Percentiles rank a stretch among this genome's conserved stretches.
phyloP scores from a whole-genome alignment of 2,113 vertebrate genomes.

The Myotis lucifugus region DNA sequence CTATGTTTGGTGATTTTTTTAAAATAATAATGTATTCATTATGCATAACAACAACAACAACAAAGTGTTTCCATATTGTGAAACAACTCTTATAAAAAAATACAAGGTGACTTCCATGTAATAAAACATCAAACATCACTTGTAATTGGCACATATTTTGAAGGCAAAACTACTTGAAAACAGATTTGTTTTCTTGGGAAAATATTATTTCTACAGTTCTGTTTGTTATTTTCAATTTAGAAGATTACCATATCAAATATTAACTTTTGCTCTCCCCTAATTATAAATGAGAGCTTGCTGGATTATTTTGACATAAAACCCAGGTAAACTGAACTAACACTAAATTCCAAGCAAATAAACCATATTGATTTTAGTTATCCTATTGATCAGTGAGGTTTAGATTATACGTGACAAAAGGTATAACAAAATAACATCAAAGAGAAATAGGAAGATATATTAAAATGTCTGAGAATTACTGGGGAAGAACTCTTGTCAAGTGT shows the following conservation, averaged over 20 bases:
- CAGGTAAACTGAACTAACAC: background rate
- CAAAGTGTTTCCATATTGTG: background rate
- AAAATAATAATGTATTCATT: constrained; percentile 16
- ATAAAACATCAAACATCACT: background rate
- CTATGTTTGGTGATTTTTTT: background rate
- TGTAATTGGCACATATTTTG: constrained; percentile 30
- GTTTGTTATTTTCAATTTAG: constrained; percentile 23
- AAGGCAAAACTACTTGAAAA: constrained; percentile 25
- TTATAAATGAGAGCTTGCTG: background rate
- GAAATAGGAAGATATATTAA: background rate
- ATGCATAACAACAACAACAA: background rate
- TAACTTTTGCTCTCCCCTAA: background rate
- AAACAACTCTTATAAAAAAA: constrained; percentile 40
- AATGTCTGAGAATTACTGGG: background rate
- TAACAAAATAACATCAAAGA: background rate
- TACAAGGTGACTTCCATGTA: constrained; percentile 1
- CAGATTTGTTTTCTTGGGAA: background rate
- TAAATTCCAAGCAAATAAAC: constrained; percentile 27
- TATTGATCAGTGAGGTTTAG: background rate
- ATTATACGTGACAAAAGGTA: background rate
- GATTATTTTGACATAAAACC: background rate
- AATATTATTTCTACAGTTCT: background rate
- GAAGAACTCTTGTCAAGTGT: background rate
- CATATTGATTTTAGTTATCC: background rate
- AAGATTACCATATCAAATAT: background rate